A percentile compares a stretch with the other conserved stretches of the same genome.
Evolutionary conservation across 2,888 invertebrate species (phyloP).

Genomic region (Lydus trimaculatus): DNA sequence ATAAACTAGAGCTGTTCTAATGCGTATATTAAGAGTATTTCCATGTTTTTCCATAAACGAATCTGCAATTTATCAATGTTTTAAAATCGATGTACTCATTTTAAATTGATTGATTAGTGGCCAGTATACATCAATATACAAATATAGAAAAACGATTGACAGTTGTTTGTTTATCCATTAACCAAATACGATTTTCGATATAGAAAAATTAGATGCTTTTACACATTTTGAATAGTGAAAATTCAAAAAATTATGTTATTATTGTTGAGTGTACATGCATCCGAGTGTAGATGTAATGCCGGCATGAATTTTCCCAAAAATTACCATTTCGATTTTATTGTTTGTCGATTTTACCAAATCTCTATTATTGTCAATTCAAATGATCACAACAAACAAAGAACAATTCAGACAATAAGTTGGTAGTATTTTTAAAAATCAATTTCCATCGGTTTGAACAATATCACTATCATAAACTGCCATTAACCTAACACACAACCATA

Average conservation of each 20-base stretch:
- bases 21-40: constrained; percentile 37
- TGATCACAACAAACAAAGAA: constrained; percentile 4
- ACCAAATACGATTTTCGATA: neutral
- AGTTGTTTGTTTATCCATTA: neutral
- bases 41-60: constrained; percentile 37
- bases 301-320: neutral
- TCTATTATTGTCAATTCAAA: neutral
- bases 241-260: neutral
- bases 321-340: neutral
- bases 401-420: constrained; percentile 4
- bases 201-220: too few relatives aligned
- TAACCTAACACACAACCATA: constrained; percentile 18
- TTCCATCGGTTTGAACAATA: constrained; percentile 27
- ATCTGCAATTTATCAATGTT: constrained; percentile 40
- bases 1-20: neutral
- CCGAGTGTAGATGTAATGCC: too few relatives aligned
- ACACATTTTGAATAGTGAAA: neutral
- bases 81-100: constrained; percentile 38
- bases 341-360: neutral
- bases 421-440: constrained; percentile 24
- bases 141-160: neutral
- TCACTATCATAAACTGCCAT: constrained; percentile 24
- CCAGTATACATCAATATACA: neutral
- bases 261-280: neutral
- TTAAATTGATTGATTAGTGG: constrained; percentile 28